phyloP scores from a whole-genome alignment of 2,888 invertebrate genomes.

The Cerastis leucographa region DNA sequence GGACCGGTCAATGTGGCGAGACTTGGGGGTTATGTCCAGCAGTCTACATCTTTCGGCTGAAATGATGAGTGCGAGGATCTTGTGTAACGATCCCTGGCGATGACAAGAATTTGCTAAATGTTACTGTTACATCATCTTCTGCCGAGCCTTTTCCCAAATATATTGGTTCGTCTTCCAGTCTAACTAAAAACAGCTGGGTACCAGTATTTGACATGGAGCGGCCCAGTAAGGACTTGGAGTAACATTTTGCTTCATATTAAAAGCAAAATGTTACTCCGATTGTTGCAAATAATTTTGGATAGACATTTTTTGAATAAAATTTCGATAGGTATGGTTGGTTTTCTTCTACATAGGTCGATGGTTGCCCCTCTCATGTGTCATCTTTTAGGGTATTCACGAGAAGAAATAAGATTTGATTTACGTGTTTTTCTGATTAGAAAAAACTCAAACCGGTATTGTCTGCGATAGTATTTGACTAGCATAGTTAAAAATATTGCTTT shows the following conservation, averaged over 20 bases:
- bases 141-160: no score
- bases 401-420: background rate
- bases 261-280: background rate
- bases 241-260: no score
- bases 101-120: background rate
- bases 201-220: no score
- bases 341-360: background rate
- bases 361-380: background rate
- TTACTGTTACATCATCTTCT: background rate
- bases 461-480: background rate
- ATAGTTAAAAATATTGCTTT: background rate
- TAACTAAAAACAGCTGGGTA: no score
- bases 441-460: background rate
- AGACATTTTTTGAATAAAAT: background rate
- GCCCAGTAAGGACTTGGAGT: no score
- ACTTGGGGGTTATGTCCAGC: no score
- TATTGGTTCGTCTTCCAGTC: no score
- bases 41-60: no score
- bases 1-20: no score
- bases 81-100: background rate
- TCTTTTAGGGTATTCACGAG: background rate
- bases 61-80: no score
- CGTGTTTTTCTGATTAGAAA: background rate
- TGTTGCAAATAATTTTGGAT: background rate
- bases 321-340: background rate